These are phyloP conservation scores for Siniperca scherzeri DNA, from an alignment of 2,797 vertebrate genomes.

Conservation along the genomic window DNA sequence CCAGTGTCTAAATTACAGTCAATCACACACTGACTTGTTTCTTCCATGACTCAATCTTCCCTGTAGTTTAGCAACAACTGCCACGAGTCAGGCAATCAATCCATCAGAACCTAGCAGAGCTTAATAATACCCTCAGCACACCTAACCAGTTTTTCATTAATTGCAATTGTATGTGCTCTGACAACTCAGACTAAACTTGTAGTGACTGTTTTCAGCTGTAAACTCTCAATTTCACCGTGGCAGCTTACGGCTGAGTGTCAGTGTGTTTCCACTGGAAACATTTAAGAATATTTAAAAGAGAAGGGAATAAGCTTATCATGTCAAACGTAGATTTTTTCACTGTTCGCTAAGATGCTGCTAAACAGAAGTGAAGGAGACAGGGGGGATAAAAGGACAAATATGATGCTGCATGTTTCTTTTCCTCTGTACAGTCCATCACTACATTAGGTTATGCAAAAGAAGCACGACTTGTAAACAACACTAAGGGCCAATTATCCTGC, in stretches of 20 bases:
- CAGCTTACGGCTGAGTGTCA: background rate
- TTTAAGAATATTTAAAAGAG: background rate
- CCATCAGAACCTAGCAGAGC: background rate
- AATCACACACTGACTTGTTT: background rate
- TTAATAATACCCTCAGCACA: constrained; percentile 16
- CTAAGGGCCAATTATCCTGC: constrained; percentile 68
- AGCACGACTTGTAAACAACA: constrained; percentile 53
- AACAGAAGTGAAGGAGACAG: background rate
- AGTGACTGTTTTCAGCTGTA: background rate
- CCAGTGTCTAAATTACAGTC: constrained; percentile 13
- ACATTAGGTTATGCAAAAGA: constrained; percentile 38
- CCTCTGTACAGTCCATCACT: constrained; percentile 5
- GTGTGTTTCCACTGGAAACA: background rate
- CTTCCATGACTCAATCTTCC: background rate
- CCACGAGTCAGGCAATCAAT: background rate
- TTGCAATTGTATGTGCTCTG: background rate
- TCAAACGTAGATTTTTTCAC: background rate
- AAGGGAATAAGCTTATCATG: constrained; percentile 1
- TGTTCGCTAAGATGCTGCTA: background rate
- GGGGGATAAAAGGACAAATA: background rate
- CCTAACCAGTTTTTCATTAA: constrained; percentile 22
- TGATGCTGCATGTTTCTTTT: constrained; percentile 9
- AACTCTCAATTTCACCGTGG: background rate
- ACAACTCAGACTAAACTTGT: background rate
- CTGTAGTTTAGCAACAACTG: constrained; percentile 26